These are phyloP conservation scores for Lysandra coridon DNA, from an alignment of 2,888 invertebrate genomes.

Conservation along the genomic window DNA sequence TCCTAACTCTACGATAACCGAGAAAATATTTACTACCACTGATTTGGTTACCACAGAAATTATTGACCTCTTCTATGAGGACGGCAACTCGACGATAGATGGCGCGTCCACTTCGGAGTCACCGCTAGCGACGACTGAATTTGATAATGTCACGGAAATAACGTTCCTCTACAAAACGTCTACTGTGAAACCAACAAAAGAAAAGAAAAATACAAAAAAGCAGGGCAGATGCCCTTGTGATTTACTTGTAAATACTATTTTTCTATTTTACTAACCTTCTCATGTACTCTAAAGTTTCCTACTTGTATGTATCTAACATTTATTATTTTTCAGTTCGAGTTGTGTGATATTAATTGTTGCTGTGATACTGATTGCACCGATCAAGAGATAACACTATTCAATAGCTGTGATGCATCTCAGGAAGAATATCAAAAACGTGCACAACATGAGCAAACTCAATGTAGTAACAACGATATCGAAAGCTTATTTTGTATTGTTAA, in stretches of 20 bases:
- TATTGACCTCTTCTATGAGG: constrained; percentile 64
- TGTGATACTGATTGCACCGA: constrained; percentile 88
- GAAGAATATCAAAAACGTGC: constrained; percentile 32
- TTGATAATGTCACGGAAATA: constrained; percentile 67
- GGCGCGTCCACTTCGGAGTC: constrained; percentile 54
- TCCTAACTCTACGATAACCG: constrained; percentile 49
- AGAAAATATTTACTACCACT: constrained; percentile 47
- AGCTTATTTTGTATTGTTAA: constrained; percentile 66
- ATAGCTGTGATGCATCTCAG: constrained; percentile 70
- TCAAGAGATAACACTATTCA: constrained; percentile 81
- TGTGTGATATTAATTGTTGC: constrained; percentile 92
- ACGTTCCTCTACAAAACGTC: constrained; percentile 56
- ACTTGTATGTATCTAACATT: neutral
- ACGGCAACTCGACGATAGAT: constrained; percentile 56
- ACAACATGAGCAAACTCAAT: constrained; percentile 45
- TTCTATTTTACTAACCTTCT: neutral
- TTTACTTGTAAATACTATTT: constrained; percentile 57
- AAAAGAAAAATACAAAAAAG: constrained; percentile 48
- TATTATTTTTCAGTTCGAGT: constrained; percentile 68
- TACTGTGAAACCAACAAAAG: constrained; percentile 45
- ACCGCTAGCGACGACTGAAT: constrained; percentile 53
- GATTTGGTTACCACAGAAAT: constrained; percentile 54
- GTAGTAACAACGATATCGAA: constrained; percentile 45
- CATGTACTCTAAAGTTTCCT: neutral
- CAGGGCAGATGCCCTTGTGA: constrained; percentile 59